Percentiles rank a stretch among this genome's conserved stretches.
These are phyloP conservation scores for Dendrocopos noguchii DNA, from an alignment of 2,113 vertebrate species.

Conservation along the genomic window DNA sequence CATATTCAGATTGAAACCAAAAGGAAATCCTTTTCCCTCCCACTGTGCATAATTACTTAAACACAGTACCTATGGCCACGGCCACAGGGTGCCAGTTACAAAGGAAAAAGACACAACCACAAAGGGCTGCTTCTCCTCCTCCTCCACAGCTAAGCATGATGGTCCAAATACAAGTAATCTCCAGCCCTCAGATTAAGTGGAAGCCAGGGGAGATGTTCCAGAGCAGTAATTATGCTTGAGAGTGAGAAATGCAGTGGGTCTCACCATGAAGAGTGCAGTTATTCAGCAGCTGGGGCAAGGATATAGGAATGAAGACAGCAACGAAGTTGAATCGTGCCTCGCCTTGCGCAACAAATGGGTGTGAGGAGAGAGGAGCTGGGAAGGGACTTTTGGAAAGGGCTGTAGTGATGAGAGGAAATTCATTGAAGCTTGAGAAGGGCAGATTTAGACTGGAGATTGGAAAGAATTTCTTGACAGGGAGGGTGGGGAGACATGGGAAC, in stretches of 20 bases:
- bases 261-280: neutral
- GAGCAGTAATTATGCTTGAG: rapidly evolving
- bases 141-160: neutral
- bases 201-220: neutral
- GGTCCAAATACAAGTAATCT: neutral
- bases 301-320: neutral
- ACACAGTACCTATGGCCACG: rapidly evolving
- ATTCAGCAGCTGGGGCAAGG: neutral
- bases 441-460: too few species aligned
- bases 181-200: neutral
- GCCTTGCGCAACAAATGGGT: neutral
- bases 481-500: too few species aligned
- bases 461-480: too few species aligned
- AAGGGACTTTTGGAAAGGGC: too few species aligned
- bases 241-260: rapidly evolving
- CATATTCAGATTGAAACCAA: neutral
- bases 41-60: neutral
- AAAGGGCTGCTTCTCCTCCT: neutral
- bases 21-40: neutral
- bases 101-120: neutral
- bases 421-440: too few species aligned
- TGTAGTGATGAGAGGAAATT: too few species aligned
- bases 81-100: rapidly evolving
- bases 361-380: neutral
- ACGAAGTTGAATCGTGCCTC: neutral